A percentile compares a stretch with the other conserved stretches of the same genome.
Conservation (phyloP, 2,888 invertebrate species). For the Poecilus cupreus region DNA sequence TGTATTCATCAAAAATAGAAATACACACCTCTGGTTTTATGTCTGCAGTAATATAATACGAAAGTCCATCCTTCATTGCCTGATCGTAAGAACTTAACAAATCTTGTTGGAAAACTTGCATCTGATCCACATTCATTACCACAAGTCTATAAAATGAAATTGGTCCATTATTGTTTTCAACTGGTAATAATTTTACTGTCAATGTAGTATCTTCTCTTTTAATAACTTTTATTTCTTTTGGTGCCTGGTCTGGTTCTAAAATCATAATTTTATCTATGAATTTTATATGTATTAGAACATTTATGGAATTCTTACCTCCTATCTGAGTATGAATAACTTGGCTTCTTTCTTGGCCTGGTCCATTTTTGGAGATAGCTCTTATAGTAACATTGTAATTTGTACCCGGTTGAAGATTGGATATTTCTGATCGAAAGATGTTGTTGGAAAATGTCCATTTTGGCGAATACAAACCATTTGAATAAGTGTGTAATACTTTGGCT, state of each 20-base stretch:
- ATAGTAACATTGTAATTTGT: slow-evolving; percentile 85
- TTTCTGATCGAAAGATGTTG: slow-evolving; percentile 75
- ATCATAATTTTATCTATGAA: slow-evolving; percentile 33
- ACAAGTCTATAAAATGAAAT: slow-evolving; percentile 84
- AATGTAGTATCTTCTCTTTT: slow-evolving; percentile 79
- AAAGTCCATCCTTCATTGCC: slow-evolving; percentile 80
- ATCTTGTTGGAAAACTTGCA: slow-evolving; percentile 78
- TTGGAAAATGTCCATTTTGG: slow-evolving; percentile 78
- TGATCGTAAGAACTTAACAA: slow-evolving; percentile 80
- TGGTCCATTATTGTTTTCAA: slow-evolving; percentile 86
- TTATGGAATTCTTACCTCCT: slow-evolving; percentile 72
- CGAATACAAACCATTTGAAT: slow-evolving; percentile 74
- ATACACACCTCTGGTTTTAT: slow-evolving; percentile 77
- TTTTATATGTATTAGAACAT: neutral
- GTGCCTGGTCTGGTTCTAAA: slow-evolving; percentile 80
- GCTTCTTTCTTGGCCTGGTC: slow-evolving; percentile 77
- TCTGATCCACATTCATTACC: slow-evolving; percentile 80
- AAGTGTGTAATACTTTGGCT: slow-evolving; percentile 76
- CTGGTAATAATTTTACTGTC: slow-evolving; percentile 80
- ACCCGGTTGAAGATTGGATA: slow-evolving; percentile 82
- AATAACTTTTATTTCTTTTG: slow-evolving; percentile 80
- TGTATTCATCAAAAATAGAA: neutral
- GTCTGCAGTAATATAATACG: slow-evolving; percentile 90
- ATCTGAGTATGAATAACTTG: slow-evolving; percentile 81
- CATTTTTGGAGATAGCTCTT: slow-evolving; percentile 78